Evolutionary conservation across 2,113 vertebrate species (phyloP), one percentile per base, ranked within the genome.

Genomic region (Caranx ignobilis): DNA sequence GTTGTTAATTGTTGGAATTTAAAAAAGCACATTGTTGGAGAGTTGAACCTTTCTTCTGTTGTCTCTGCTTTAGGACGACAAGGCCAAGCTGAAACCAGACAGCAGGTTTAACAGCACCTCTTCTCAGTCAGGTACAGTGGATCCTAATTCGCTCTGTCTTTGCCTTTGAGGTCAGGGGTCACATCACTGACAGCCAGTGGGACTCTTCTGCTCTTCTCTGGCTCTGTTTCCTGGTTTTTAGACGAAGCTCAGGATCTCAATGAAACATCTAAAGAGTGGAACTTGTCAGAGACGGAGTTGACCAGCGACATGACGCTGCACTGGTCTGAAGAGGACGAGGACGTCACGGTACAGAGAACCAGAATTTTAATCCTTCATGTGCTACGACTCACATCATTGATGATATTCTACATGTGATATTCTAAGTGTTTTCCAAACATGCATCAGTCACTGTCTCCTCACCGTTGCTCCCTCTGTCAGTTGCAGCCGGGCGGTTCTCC

Each of bases 261-360:
- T 0, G 5, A 71, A 10, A 6, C 1, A 1, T 16, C 34, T 12
- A 12, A 43, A 70, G 31, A 60, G 9, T 3, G 2, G 7, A 31
- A 61, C 21, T 54, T 50, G 0, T 34, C 77, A 0, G 80, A 64
- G 63, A 11, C 3, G 15, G 71, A 81, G 67, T 80, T 86, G 41
- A 63, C 65, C 50, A 91, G 82, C 12, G 68, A 94, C 50, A 92
- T 92, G 89, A 84, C 48, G 19, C 75, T 94, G 3, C 74, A 47
- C 37, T 93, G 91, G 90, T 88, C 91, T 1, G 93, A 93, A 0
- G 84, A 92, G 1, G 94, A 93, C 1, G 90, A 91, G 0, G 85
- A 79, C 9, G 12, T 67, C 47, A 86, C 71, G 77, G 92, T 93
- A 77, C 26, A 0, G 34, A 56, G 10, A 3, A 63, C 3, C 47